Base-by-base conservation (phyloP, 2,797 vertebrate genomes). In the Rhinichthys osculus region DNA sequence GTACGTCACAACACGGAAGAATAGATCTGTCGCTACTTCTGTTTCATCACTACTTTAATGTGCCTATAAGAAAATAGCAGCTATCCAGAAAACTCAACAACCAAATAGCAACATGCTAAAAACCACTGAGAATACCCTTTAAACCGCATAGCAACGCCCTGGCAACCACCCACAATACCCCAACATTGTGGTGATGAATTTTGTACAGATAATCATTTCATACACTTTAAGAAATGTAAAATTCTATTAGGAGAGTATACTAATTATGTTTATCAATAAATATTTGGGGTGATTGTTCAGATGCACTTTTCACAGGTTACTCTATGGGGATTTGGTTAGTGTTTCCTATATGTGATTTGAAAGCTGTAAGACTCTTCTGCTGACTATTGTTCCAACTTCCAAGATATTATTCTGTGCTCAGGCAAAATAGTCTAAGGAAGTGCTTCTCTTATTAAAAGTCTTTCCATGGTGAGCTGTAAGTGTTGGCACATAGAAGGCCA, bases 381-480 rank as follows among this genome's bases (percentile, higher is more conserved):
- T 40, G n/a, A 81, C 33, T 82, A 66, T 81, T 76, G 67, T 84
- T 87, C 69, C 73, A 30, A 2, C 30, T 30, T 30, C 30, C 30
- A 30, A 44, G 62, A 64, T 69, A 77, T 84, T 85, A 69, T 73
- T 84, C 40, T 86, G 82, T 38, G 7, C 62, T 80, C 19, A 59
- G 81, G 86, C 67, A 82, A 80, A 82, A 83, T 69, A 88, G 59
- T 82, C 71, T 78, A 54, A 82, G 79, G 62, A 89, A 57, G 64
- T 70, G 57, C 64, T 77, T 70, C 27, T 64, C 42, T 82, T 79
- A 82, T 86, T 84, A 81, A 81, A 81, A 64, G 62, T 50, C 13
- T 19, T 81, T 62, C 13, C 59, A 17, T 11, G 17, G 73, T 70
- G 66, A 74, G 69, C 42, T 44, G 35, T 76, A 69, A 30, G 19